phyloP scores from a whole-genome alignment of 2,888 invertebrate genomes.

The Neelides folsomi region DNA sequence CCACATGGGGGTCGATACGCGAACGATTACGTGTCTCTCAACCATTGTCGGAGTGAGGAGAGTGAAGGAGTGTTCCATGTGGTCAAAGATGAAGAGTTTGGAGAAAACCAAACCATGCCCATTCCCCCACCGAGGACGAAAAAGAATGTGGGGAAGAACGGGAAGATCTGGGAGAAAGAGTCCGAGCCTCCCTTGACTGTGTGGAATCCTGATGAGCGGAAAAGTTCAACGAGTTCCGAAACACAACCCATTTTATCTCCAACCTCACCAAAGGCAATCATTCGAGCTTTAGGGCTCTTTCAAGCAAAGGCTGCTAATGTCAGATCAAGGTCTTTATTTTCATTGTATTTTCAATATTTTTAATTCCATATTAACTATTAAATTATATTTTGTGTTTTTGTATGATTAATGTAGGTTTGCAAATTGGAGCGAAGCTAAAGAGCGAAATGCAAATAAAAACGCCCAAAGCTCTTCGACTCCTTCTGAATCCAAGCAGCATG shows the following conservation, averaged over 20 bases:
- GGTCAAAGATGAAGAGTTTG: background rate
- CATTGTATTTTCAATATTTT: no score
- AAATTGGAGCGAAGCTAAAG: no score
- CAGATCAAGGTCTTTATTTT: slow-evolving; percentile 24
- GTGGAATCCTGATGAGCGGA: background rate
- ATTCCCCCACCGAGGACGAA: slow-evolving; percentile 30
- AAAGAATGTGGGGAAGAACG: background rate
- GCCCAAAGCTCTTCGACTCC: no score
- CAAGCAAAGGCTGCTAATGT: slow-evolving; percentile 32
- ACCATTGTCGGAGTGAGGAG: slow-evolving; percentile 10
- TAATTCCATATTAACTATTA: no score
- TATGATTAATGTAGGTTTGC: no score
- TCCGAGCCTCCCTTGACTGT: background rate
- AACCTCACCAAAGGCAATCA: slow-evolving; percentile 28
- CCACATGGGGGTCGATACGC: slow-evolving; percentile 3
- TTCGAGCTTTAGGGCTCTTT: slow-evolving; percentile 29
- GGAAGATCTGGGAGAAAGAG: background rate
- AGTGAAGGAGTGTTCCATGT: background rate
- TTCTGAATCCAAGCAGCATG: no score
- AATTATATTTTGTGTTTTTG: no score
- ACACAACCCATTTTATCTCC: slow-evolving; percentile 1
- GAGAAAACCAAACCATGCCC: slow-evolving; percentile 5
- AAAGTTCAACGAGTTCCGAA: slow-evolving; percentile 1
- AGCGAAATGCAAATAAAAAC: no score
- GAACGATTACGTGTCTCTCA: slow-evolving; percentile 28